Conservation (phyloP, 2,797 vertebrate species). For the Sus cebifrons region DNA sequence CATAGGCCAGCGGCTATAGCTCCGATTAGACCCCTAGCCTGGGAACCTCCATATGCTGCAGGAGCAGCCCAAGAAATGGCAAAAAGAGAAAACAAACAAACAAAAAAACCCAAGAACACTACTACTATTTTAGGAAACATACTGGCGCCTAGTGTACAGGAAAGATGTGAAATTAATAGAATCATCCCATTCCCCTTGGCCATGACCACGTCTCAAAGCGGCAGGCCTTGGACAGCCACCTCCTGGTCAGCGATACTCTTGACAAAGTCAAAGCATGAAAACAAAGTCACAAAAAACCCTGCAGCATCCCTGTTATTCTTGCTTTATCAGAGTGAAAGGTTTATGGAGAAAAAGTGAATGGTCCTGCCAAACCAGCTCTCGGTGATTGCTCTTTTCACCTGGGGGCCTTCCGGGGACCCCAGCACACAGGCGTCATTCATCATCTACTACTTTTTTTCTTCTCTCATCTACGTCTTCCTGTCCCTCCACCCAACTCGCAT, state of each 20-base stretch:
- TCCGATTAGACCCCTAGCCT: too few relatives aligned
- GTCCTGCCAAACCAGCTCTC: not conserved
- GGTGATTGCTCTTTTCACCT: not conserved
- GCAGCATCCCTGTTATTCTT: not conserved
- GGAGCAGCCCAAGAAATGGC: too few relatives aligned
- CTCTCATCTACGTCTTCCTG: not conserved
- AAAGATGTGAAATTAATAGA: not conserved
- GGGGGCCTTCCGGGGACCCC: fast-evolving
- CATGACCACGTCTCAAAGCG: not conserved
- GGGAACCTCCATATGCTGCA: too few relatives aligned
- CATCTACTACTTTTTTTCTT: too few relatives aligned
- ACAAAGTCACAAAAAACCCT: not conserved
- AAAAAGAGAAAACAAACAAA: too few relatives aligned
- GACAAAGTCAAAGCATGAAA: not conserved
- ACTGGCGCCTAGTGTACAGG: not conserved
- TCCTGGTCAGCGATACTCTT: not conserved
- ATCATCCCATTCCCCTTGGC: not conserved
- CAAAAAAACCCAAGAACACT: not conserved
- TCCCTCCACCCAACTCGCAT: not conserved
- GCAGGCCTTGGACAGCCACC: not conserved
- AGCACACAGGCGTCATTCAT: not conserved
- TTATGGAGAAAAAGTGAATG: not conserved
- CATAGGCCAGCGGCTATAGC: too few relatives aligned
- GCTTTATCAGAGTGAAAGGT: not conserved
- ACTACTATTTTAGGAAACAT: not conserved